Conservation (phyloP, 2,888 invertebrate genomes). For the Stegophylla sp. region DNA sequence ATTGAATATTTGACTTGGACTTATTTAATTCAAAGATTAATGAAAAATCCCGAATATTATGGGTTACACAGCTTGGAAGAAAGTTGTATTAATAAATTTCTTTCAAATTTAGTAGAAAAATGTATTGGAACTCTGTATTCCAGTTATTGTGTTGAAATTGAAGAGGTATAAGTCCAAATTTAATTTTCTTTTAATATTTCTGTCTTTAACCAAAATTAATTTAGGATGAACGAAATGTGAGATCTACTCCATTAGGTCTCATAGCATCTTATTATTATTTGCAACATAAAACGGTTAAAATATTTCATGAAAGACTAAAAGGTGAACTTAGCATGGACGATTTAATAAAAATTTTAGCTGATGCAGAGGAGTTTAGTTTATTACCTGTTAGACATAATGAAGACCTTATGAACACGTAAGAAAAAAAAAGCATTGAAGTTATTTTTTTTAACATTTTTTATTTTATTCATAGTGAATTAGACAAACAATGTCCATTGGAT, state of each 20-base stretch:
- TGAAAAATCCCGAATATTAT: slow-evolving; percentile 74
- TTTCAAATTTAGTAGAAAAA: slow-evolving; percentile 82
- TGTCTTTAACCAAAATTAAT: slow-evolving; percentile 53
- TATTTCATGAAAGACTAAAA: slow-evolving; percentile 77
- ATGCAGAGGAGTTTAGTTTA: slow-evolving; percentile 88
- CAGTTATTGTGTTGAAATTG: slow-evolving; percentile 81
- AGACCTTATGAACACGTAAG: slow-evolving; percentile 86
- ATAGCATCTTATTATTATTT: slow-evolving; percentile 97
- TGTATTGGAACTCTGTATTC: slow-evolving; percentile 75
- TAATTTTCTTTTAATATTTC: not conserved
- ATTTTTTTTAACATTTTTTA: slow-evolving; percentile 4
- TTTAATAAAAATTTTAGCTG: slow-evolving; percentile 79
- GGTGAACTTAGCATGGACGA: slow-evolving; percentile 74
- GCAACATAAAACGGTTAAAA: slow-evolving; percentile 86
- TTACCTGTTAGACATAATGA: slow-evolving; percentile 98
- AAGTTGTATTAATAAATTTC: slow-evolving; percentile 74
- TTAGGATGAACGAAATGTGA: slow-evolving; percentile 71
- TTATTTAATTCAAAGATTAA: slow-evolving; percentile 85
- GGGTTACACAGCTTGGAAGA: slow-evolving; percentile 77
- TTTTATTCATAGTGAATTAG: slow-evolving; percentile 74
- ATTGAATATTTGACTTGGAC: slow-evolving; percentile 99
- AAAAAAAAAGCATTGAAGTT: slow-evolving; percentile 5
- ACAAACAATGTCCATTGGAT: slow-evolving; percentile 76
- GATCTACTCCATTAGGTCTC: slow-evolving; percentile 82
- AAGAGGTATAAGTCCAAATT: slow-evolving; percentile 71